phyloP scores from a whole-genome alignment of 1,140 invertebrate species.

The Drosophila equinoxialis region DNA sequence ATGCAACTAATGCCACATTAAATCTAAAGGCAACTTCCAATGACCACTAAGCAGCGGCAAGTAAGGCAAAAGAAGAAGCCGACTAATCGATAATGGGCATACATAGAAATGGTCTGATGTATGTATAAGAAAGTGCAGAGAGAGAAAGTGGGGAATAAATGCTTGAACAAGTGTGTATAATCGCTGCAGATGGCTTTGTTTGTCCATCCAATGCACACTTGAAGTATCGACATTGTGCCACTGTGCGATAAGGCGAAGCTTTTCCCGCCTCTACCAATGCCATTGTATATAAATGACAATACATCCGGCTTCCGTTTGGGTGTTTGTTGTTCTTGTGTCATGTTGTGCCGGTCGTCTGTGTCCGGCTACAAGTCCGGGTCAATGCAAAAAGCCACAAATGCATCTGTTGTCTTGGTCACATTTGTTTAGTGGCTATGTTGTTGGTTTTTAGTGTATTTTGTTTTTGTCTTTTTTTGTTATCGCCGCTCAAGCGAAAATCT shows the following conservation, averaged over 20 bases:
- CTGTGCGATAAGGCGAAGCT: constrained; percentile 50
- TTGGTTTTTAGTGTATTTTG: constrained; percentile 6
- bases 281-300: constrained; percentile 59
- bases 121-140: constrained; percentile 2
- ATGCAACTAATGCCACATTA: too few relatives aligned
- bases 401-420: constrained; percentile 30
- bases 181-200: constrained; percentile 40
- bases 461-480: constrained; percentile 12
- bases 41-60: too few relatives aligned
- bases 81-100: constrained; percentile 23
- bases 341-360: constrained; percentile 2
- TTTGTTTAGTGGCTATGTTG: not conserved
- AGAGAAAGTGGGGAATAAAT: not conserved
- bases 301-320: constrained; percentile 48
- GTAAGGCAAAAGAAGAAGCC: constrained; percentile 13
- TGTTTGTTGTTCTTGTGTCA: constrained; percentile 14
- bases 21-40: too few relatives aligned
- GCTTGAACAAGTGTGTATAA: not conserved
- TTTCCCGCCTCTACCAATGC: constrained; percentile 20
- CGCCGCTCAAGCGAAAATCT: constrained; percentile 28
- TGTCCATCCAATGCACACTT: constrained; percentile 32
- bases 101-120: constrained; percentile 3
- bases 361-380: not conserved
- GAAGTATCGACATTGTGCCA: constrained; percentile 48
- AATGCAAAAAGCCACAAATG: constrained; percentile 27